Percentiles rank a stretch among this genome's conserved stretches.
Conservation (phyloP, 2,888 invertebrate species). For the Cinara cedri region DNA sequence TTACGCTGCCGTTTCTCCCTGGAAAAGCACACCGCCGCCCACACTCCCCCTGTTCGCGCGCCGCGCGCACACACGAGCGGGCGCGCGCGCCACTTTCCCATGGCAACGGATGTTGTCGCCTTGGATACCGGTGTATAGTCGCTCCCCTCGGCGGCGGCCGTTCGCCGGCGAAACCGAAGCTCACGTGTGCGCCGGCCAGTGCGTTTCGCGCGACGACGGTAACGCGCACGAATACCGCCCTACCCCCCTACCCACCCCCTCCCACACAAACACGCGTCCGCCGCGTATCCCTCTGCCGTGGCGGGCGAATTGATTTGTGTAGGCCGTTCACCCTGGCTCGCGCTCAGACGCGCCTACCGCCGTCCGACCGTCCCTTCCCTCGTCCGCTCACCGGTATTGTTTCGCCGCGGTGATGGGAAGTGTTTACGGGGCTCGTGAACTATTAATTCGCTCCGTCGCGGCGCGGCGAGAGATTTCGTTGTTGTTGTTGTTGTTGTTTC, state of each 20-base stretch:
- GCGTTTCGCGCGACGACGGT: slow-evolving; percentile 33
- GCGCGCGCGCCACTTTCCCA: slow-evolving; percentile 29
- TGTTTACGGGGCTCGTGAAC: not conserved
- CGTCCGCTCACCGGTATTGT: not conserved
- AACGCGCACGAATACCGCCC: slow-evolving; percentile 61
- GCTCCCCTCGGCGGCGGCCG: slow-evolving; percentile 25
- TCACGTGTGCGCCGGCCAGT: slow-evolving; percentile 45
- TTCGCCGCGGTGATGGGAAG: not conserved
- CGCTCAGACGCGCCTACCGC: slow-evolving; percentile 31
- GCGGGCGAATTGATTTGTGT: slow-evolving; percentile 53
- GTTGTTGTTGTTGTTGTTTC: too few relatives aligned
- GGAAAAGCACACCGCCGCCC: slow-evolving; percentile 22
- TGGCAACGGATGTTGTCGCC: slow-evolving; percentile 56
- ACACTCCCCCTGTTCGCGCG: slow-evolving; percentile 5
- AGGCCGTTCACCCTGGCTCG: slow-evolving; percentile 47
- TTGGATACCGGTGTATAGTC: slow-evolving; percentile 42
- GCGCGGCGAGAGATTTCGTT: too few relatives aligned
- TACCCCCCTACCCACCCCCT: not conserved
- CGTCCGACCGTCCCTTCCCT: not conserved
- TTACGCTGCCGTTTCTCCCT: not conserved
- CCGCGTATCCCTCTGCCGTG: not conserved
- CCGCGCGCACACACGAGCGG: not conserved
- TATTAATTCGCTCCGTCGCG: not conserved
- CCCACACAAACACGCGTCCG: not conserved
- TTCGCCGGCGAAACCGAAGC: slow-evolving; percentile 55